Base-by-base conservation (phyloP, 2,113 vertebrate genomes). In the Semnornis frantzii region DNA sequence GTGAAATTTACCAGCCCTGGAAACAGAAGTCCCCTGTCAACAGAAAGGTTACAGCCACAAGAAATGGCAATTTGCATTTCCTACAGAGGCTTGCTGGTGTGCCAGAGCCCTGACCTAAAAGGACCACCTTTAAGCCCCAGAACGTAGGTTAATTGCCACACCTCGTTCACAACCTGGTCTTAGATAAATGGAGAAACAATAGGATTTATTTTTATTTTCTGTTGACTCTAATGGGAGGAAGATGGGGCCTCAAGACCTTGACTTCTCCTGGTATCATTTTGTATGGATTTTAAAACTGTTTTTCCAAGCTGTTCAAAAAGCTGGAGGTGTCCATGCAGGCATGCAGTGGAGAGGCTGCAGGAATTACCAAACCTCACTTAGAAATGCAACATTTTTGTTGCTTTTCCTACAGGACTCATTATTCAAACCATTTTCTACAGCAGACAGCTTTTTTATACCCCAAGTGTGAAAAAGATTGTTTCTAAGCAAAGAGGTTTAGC, bases 191-290 rank as follows among this genome's bases (percentile, higher is more conserved):
- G 87, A 88, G 54, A 91, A 96, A 96, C 90, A 95, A 94, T 68
- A 93, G 76, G 42, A 83, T 95, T 95, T 97, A 91, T 97, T 96
- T 97, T 94, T 94, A 80, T 90, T 93, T 95, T 77, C 70, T 89
- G 15, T 86, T 94, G 42, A 92, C 91, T 82, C 34, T 87, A 81
- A 75, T 25, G 48, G 50, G 33, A 95, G 88, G 88, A 94, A 83
- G 42, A 70, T 74, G 30, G 52, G 50, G 21, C 63, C 71, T 93
- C 77, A 62, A 68, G 71, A 89, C 87, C 89, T 91, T 96, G 96
- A 89, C 90, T 88, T 94, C 90, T 87, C 80, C 90, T 90, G 72
- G 73, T 88, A 74, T 69, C 14, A 42, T 82, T 89, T 85, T 85
- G 27, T 54, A 34, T 82, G 60, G 72, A 15, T 79, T 63, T 78